Percentiles rank a stretch among this genome's conserved stretches.
Evolutionary conservation across 2,888 invertebrate genomes (phyloP).

Genomic region (Clanis bilineata): DNA sequence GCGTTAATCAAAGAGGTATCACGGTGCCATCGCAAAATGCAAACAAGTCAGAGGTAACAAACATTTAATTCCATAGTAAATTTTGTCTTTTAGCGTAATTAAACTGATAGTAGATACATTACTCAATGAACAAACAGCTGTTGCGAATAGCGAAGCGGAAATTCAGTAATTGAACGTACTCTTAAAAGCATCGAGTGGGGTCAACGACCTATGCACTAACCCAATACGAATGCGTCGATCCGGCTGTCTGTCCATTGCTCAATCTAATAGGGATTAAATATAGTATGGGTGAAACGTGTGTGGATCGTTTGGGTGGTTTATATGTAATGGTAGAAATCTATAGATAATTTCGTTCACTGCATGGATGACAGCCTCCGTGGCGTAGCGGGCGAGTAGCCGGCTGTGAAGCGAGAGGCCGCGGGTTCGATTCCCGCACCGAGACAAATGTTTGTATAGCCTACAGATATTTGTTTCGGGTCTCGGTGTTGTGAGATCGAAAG

Average conservation of each 20-base stretch:
- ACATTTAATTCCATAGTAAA: neutral
- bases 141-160: slow-evolving; percentile 5
- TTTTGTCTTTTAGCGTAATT: neutral
- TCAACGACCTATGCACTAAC: neutral
- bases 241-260: neutral
- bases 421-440: no score
- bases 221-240: slow-evolving; percentile 4
- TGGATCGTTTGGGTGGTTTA: neutral
- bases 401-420: no score
- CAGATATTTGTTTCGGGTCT: no score
- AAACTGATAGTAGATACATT: neutral
- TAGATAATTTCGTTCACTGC: no score
- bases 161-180: slow-evolving; percentile 6
- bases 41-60: neutral
- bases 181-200: slow-evolving; percentile 15
- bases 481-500: no score
- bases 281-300: neutral
- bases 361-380: neutral
- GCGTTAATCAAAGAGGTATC: neutral
- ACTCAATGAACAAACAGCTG: slow-evolving; percentile 12
- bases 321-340: neutral
- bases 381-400: no score
- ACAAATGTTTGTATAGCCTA: no score
- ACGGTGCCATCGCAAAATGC: neutral
- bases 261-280: neutral